phyloP scores from a whole-genome alignment of 2,113 vertebrate species.

The Lathamus discolor region DNA sequence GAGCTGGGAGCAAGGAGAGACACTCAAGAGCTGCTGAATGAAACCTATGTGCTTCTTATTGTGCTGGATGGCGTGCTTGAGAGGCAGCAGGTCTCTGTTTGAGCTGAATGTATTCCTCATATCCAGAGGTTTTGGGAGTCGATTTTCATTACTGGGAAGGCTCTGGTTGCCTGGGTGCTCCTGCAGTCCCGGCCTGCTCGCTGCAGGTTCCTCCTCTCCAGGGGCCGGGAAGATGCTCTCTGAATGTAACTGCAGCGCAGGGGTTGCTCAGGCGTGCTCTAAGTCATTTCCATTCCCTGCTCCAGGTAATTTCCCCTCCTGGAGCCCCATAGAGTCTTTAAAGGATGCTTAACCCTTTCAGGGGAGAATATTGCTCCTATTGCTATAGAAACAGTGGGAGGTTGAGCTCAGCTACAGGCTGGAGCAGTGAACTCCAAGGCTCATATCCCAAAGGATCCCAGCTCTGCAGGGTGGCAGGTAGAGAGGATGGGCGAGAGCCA shows the following conservation, averaged over 20 bases:
- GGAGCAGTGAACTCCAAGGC: background rate
- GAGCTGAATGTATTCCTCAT: background rate
- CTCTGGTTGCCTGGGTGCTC: accelerated
- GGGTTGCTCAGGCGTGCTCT: background rate
- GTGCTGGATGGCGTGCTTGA: accelerated
- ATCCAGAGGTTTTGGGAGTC: background rate
- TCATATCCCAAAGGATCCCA: background rate
- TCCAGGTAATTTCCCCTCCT: background rate
- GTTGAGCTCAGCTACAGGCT: background rate
- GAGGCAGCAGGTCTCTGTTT: background rate
- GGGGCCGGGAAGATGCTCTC: background rate
- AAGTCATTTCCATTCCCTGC: background rate
- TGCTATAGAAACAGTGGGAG: background rate
- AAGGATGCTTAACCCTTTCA: background rate
- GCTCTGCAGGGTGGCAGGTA: background rate
- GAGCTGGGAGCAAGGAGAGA: background rate
- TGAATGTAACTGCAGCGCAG: background rate
- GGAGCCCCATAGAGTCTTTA: background rate
- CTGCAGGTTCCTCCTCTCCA: background rate
- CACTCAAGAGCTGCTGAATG: background rate
- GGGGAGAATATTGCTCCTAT: background rate
- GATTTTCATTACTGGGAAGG: background rate
- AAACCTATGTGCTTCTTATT: background rate
- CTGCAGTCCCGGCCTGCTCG: background rate
- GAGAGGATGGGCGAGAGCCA: accelerated